Base-by-base conservation (phyloP, 2,797 vertebrate genomes). In the Cheirogaleus major region DNA sequence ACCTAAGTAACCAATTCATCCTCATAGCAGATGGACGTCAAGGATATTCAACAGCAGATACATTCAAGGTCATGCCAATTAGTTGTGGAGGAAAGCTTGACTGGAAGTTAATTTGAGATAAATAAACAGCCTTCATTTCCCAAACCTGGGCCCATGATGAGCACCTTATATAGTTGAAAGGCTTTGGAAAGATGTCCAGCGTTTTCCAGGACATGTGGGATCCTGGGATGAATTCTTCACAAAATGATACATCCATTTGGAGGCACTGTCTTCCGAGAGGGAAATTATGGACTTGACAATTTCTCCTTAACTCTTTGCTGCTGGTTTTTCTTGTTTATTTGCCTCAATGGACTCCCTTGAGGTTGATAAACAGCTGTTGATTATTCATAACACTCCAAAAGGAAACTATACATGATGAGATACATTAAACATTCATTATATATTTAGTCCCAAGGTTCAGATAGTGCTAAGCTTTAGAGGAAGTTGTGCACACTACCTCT, bases 1-100 rank as follows among this genome's bases (percentile, higher is more conserved):
- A 96, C 98, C 97, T 98, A 98, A 98, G 98, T 97, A 97, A 98
- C 98, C 83, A 98, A 98, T 98, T 97, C 97, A 80, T 99, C 98
- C 98, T 98, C 97, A 92, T 85, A 98, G 97, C 95, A 97, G 98
- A 98, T 96, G 96, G 65, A 96, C 78, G 38, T 98, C 96, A 97
- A 65, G 32, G 80, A 95, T 94, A 91, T 97, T 93, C 63, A 76
- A 95, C 95, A 96, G 76, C 78, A 97, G 97, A 83, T 96, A 78
- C 88, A 97, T 50, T 89, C 98, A 98, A 98, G 98, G 98, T 98
- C 96, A 4, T 87, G 94, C 20, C 97, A 95, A 93, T 97, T 98
- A 98, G 96, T 81, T 78, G 91, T 61, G 94, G 91, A 97, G 92
- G 93, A 95, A 89, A 97, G 70, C 88, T 80, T 72, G 83, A 79